phyloP scores from a whole-genome alignment of 2,888 invertebrate species.

The Agelastica alni region DNA sequence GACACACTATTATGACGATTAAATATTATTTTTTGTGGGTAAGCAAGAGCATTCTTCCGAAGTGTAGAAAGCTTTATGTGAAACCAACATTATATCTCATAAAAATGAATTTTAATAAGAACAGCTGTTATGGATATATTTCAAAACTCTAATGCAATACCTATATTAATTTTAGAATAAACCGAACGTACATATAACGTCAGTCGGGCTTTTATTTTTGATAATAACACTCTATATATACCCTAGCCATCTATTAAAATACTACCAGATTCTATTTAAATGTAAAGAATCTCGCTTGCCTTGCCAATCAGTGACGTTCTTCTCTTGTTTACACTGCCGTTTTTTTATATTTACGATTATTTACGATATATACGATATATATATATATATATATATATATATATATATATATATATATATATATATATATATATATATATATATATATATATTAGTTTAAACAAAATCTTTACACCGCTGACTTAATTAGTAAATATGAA shows the following conservation, averaged over 20 bases:
- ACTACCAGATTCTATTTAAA: constrained; percentile 42
- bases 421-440: no score
- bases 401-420: no score
- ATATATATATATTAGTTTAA: no score
- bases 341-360: constrained; percentile 31
- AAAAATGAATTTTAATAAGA: constrained; percentile 33
- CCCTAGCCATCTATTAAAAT: constrained; percentile 39
- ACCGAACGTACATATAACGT: constrained; percentile 39
- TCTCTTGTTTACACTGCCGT: constrained; percentile 41
- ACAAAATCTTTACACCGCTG: no score
- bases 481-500: no score
- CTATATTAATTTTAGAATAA: constrained; percentile 41
- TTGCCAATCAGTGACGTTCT: constrained; percentile 49
- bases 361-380: no score
- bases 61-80: constrained; percentile 14
- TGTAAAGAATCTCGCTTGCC: constrained; percentile 43
- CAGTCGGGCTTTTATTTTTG: constrained; percentile 44
- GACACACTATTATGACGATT: constrained; percentile 1
- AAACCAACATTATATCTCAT: constrained; percentile 18
- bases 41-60: background rate
- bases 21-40: background rate
- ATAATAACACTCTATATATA: constrained; percentile 47
- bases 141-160: constrained; percentile 38
- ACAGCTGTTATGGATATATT: constrained; percentile 43
- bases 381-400: no score